These are phyloP conservation scores for Byasa hedistus DNA, from an alignment of 2,888 invertebrate species.

Conservation along the genomic window DNA sequence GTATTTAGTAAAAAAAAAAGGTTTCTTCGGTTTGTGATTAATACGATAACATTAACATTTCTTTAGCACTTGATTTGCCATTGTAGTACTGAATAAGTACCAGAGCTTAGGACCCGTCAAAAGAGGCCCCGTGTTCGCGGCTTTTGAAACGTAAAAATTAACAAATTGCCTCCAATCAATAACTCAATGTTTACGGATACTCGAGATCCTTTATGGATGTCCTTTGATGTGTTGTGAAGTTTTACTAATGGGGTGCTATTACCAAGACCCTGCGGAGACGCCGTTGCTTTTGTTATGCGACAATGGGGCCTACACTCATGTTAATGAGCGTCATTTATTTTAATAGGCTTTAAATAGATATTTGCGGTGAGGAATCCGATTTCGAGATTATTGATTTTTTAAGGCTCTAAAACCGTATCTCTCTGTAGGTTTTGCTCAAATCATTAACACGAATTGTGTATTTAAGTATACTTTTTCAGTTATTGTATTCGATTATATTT, in stretches of 20 bases:
- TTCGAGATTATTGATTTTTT: conserved; percentile 59
- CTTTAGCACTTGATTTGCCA: conserved; percentile 48
- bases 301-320: conserved; percentile 61
- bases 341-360: conserved; percentile 71
- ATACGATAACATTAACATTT: conserved; percentile 46
- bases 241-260: conserved; percentile 76
- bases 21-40: conserved; percentile 37
- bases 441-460: background rate
- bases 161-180: conserved; percentile 75
- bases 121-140: conserved; percentile 56
- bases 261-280: conserved; percentile 59
- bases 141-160: conserved; percentile 60
- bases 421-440: conserved; percentile 4
- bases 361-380: conserved; percentile 65
- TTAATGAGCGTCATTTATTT: conserved; percentile 76
- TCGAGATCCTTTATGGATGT: conserved; percentile 58
- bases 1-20: conserved; percentile 28
- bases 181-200: conserved; percentile 56
- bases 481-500: background rate
- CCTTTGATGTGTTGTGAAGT: conserved; percentile 78
- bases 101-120: conserved; percentile 58
- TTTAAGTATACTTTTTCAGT: background rate
- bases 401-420: conserved; percentile 36
- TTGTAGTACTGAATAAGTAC: conserved; percentile 52
- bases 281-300: conserved; percentile 53